Percentiles rank a stretch among this genome's conserved stretches.
These are phyloP conservation scores for Fragariocoptes setiger DNA, from an alignment of 1,140 invertebrate species.

Conservation along the genomic window DNA sequence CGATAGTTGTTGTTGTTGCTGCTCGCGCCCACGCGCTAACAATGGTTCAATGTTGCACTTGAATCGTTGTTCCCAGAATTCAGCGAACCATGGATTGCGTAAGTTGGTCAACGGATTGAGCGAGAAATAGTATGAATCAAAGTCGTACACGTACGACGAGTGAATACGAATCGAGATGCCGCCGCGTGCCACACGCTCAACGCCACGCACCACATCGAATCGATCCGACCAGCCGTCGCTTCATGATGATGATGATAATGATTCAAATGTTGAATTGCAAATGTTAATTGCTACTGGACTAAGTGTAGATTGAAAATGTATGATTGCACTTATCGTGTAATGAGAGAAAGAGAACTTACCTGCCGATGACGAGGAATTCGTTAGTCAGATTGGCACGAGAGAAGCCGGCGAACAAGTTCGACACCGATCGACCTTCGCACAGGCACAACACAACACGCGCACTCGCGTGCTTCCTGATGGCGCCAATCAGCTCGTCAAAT, in stretches of 20 bases:
- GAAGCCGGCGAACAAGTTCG: constrained; percentile 30
- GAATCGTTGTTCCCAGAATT: constrained; percentile 39
- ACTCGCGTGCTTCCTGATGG: constrained; percentile 18
- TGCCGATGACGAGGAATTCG: constrained; percentile 32
- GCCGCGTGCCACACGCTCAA: constrained; percentile 33
- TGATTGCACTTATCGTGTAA: too few species aligned
- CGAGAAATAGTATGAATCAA: constrained; percentile 32
- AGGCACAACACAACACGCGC: constrained; percentile 45
- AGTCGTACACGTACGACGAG: constrained; percentile 29
- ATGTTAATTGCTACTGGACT: not conserved
- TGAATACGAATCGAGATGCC: constrained; percentile 38
- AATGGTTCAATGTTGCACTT: constrained; percentile 22
- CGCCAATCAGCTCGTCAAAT: constrained; percentile 21
- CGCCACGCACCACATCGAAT: constrained; percentile 32
- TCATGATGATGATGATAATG: constrained; percentile 9
- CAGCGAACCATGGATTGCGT: constrained; percentile 39
- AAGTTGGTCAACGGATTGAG: constrained; percentile 28
- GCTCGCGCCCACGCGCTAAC: too few species aligned
- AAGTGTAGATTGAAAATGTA: too few species aligned
- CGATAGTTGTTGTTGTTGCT: too few species aligned
- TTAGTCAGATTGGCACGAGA: constrained; percentile 26
- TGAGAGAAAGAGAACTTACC: constrained; percentile 18
- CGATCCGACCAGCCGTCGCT: constrained; percentile 43
- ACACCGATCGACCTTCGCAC: constrained; percentile 40
- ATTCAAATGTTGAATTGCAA: not conserved